These are phyloP conservation scores for Tapirus terrestris DNA, from an alignment of 2,113 vertebrate genomes.

Conservation along the genomic window DNA sequence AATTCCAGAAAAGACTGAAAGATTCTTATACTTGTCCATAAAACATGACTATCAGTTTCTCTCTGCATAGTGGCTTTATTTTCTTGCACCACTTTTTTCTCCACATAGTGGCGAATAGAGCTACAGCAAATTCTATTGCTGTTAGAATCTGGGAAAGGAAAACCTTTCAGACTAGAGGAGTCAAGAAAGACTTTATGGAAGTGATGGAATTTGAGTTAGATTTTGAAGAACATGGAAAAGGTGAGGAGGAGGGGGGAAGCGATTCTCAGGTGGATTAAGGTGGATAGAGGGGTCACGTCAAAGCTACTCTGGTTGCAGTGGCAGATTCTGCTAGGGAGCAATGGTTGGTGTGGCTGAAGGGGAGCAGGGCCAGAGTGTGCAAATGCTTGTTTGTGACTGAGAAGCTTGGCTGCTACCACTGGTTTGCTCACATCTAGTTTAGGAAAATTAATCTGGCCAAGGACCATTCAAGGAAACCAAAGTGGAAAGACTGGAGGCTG, in stretches of 20 bases:
- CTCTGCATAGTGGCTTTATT: not conserved
- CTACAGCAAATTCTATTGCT: not conserved
- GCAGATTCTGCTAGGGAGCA: not conserved
- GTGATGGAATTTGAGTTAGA: not conserved
- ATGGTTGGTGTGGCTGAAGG: not conserved
- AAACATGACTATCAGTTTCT: not conserved
- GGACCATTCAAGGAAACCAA: not conserved
- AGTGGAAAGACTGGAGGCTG: not conserved
- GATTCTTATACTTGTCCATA: not conserved
- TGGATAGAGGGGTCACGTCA: not conserved
- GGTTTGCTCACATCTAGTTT: not conserved
- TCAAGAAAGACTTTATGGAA: not conserved
- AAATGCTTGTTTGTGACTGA: not conserved
- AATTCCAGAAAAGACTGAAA: not conserved
- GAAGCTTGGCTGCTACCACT: not conserved
- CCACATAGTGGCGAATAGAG: not conserved
- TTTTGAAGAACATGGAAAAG: not conserved
- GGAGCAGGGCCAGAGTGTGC: not conserved
- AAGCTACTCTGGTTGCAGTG: not conserved
- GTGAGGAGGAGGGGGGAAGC: not conserved
- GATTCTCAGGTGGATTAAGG: not conserved
- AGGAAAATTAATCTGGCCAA: not conserved
- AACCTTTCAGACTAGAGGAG: not conserved
- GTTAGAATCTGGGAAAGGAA: not conserved
- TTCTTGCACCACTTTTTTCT: not conserved